Base-by-base conservation (phyloP, 2,797 vertebrate species). In the Peromyscus attwateri region DNA sequence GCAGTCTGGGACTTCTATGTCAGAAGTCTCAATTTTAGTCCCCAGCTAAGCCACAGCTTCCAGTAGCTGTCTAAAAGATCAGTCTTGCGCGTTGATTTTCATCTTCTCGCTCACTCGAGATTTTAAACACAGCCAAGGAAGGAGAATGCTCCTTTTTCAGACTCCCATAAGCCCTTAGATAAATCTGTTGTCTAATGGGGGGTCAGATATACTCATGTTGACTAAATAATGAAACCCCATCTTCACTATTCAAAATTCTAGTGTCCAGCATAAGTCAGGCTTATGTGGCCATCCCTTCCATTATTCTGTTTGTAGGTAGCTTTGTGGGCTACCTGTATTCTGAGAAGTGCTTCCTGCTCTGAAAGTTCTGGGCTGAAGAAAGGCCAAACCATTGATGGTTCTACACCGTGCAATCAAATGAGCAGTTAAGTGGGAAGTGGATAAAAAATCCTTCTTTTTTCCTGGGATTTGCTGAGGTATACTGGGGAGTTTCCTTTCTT, bases 51-150 rank as follows among this genome's bases (percentile, higher is more conserved):
- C 25, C 14, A 29, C 52, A 8, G 43, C 90, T 43, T 95, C 40
- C 17, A 57, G 77, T 25, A 46, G 13, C 37, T 84, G 27, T 91
- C 70, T 87, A 8, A 71, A 80, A 97, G 88, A 85, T 82, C 75
- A 71, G 76, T 49, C 8, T 92, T 27, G 9, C 9, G 29, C 23
- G 62, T 82, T 76, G 52, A 82, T 82, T 92, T 88, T 92, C 66
- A 88, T 79, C 46, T 75, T 82, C 52, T 85, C 17, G 81, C 11
- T 62, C 46, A 70, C 34, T 95, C 3, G 64, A 85, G 29, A 40
- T 83, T 70, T 91, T 80, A 85, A 91, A 95, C 21, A 71, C 29
- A 79, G 23, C 11, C 14, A 52, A 60, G n/a, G 52, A 57, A 62
- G 57, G 85, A 31, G 0, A 55, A 66, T 64, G 13, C 29, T 46